Conservation (phyloP, 1,140 invertebrate genomes). For the Tetramorium alpestre region DNA sequence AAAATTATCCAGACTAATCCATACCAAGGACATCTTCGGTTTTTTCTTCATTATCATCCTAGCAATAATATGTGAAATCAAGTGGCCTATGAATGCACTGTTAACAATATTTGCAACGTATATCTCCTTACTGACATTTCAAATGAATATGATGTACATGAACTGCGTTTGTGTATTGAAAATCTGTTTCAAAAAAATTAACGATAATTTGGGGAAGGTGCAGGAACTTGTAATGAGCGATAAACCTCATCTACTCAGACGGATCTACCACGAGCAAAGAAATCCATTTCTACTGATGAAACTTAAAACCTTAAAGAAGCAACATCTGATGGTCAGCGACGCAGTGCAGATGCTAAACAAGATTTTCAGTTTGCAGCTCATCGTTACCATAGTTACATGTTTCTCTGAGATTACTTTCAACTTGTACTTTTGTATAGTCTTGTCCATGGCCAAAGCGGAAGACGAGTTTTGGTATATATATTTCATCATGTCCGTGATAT, state of each 20-base stretch:
- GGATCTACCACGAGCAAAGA: slow-evolving; percentile 50
- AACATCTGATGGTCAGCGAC: slow-evolving; percentile 78
- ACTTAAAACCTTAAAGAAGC: slow-evolving; percentile 74
- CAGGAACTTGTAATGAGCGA: slow-evolving; percentile 60
- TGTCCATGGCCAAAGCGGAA: background rate
- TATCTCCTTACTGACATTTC: slow-evolving; percentile 64
- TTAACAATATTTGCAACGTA: slow-evolving; percentile 62
- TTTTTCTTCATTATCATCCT: slow-evolving; percentile 67
- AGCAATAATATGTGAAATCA: slow-evolving; percentile 53
- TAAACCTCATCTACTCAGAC: slow-evolving; percentile 71
- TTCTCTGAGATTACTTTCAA: slow-evolving; percentile 80
- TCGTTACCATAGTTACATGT: slow-evolving; percentile 69
- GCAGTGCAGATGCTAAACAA: slow-evolving; percentile 75
- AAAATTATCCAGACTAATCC: slow-evolving; percentile 69
- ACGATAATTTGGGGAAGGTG: slow-evolving; percentile 68
- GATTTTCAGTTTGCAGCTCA: slow-evolving; percentile 75
- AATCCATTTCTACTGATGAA: slow-evolving; percentile 71
- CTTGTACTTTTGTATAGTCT: slow-evolving; percentile 79
- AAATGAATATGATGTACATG: slow-evolving; percentile 78
- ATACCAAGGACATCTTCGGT: slow-evolving; percentile 76
- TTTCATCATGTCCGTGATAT: slow-evolving; percentile 66
- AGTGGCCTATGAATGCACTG: background rate
- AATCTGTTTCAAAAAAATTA: slow-evolving; percentile 76
- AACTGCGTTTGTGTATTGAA: slow-evolving; percentile 76
- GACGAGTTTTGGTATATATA: slow-evolving; percentile 75